These are phyloP conservation scores for Anoplophora glabripennis DNA, from an alignment of 1,140 invertebrate genomes.

Conservation along the genomic window DNA sequence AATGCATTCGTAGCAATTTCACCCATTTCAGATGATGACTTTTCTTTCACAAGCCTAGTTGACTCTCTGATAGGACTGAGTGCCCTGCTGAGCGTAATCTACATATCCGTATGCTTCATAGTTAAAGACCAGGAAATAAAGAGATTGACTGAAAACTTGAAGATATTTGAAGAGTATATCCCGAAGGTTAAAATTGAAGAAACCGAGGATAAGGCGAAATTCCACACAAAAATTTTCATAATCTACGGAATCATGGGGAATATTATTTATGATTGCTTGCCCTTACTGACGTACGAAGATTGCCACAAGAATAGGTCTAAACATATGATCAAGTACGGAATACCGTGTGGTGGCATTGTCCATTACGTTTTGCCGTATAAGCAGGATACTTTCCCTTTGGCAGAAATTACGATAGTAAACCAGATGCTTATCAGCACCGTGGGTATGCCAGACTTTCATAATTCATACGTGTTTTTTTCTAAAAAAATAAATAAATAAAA, in stretches of 20 bases:
- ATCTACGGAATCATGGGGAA: conserved; percentile 37
- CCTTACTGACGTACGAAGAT: conserved; percentile 26
- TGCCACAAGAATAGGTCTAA: conserved; percentile 20
- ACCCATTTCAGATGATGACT: conserved; percentile 1
- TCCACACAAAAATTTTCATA: conserved; percentile 34
- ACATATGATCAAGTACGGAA: conserved; percentile 24
- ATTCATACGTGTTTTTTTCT: too few species aligned
- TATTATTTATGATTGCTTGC: conserved; percentile 33
- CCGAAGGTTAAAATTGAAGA: conserved; percentile 14
- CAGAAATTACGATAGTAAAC: conserved; percentile 33
- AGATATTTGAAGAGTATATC: conserved; percentile 26
- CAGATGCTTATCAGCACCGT: conserved; percentile 34
- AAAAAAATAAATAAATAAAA: too few species aligned
- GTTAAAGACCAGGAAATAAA: conserved; percentile 3
- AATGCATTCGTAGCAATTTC: too few species aligned
- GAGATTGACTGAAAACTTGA: background rate
- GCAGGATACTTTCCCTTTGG: conserved; percentile 29
- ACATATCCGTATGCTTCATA: conserved; percentile 3
- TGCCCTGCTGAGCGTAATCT: conserved; percentile 4
- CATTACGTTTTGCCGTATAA: conserved; percentile 33
- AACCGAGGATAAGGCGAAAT: conserved; percentile 29
- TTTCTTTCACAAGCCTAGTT: conserved; percentile 1
- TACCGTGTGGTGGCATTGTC: conserved; percentile 33
- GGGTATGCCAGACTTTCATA: conserved; percentile 4
- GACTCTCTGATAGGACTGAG: conserved; percentile 2